Base-by-base conservation (phyloP, 2,113 vertebrate genomes). In the Perca schrenkii region DNA sequence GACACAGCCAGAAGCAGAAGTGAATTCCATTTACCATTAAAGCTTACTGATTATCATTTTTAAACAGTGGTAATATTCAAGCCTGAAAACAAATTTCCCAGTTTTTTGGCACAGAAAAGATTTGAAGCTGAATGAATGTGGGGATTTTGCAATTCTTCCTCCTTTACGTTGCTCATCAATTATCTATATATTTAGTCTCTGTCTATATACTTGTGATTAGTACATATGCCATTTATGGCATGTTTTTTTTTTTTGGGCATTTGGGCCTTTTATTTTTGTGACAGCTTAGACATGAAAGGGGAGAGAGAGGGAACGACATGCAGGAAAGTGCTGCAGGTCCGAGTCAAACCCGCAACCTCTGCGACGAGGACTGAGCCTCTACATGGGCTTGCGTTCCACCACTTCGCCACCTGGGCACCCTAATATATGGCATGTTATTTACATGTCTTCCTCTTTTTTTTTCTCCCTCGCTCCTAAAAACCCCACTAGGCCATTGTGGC, bases 401-500 rank as follows among this genome's bases (percentile, higher is more conserved):
- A 40, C 1, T 40, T 8, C 8, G 40, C 1, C 8, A 40, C 8
- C 40, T 2, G 8, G 40, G 36, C 36, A 40, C 36, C 36, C 36
- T 40, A 40, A 34, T 34, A 31, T n/a, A 22, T 2, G 6, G 25
- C 6, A 1, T 16, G 15, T 52, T 21, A 1, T 56, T 47, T 10
- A 60, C 46, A 46, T 13, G 54, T 62, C 71, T n/a, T 21, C 16
- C 53, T 47, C 31, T 40, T n/a, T 36, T n/a, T 36, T 40, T n/a
- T 22, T 6, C 54, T 54, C 40, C 15, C 34, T 31, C 4, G 3
- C 58, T 46, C 14, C 73, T 89, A 71, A 81, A 81, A 69, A 68
- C 53, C 65, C n/a, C 1, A 40, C 17, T 2, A 6, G 50, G 67
- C 47, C 75, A 25, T 87, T 79, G 67, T 53, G 60, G 73, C 81